A percentile compares a stretch with the other conserved stretches of the same genome.
Evolutionary conservation across 1,140 invertebrate species (phyloP).

Genomic region (Calycopis cecrops): DNA sequence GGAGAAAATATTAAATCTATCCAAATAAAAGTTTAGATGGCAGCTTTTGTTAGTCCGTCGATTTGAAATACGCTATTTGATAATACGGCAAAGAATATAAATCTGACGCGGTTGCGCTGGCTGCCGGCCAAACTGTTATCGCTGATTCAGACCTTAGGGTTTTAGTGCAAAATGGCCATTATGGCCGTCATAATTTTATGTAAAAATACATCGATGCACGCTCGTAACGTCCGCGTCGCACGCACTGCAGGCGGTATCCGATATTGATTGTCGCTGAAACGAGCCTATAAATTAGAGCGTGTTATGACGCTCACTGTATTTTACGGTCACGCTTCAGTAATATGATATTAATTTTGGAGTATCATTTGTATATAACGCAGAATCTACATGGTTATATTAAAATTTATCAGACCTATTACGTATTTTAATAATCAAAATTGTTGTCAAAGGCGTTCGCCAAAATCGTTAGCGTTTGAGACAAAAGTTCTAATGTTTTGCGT

Average conservation of each 20-base stretch:
- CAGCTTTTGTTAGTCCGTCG: conserved; percentile 1
- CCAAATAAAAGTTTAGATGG: too few relatives aligned
- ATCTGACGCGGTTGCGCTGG: conserved; percentile 27
- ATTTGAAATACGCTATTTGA: conserved; percentile 21
- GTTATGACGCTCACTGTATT: too few relatives aligned
- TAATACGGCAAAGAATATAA: conserved; percentile 30
- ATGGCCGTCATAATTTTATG: conserved; percentile 28
- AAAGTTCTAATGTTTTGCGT: too few relatives aligned
- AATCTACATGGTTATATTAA: too few relatives aligned
- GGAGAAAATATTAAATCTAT: too few relatives aligned
- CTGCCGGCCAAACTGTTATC: conserved; percentile 25
- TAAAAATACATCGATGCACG: conserved; percentile 18
- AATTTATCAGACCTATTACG: too few relatives aligned
- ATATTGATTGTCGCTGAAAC: conserved; percentile 9
- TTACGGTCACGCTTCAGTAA: too few relatives aligned
- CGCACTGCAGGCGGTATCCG: conserved; percentile 8
- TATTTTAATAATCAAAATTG: too few relatives aligned
- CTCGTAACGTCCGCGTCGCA: conserved; percentile 7
- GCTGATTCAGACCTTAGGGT: conserved; percentile 27
- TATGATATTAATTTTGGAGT: too few relatives aligned
- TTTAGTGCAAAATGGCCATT: conserved; percentile 26
- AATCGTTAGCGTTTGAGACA: too few relatives aligned
- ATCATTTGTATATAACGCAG: too few relatives aligned
- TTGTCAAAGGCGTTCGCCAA: too few relatives aligned
- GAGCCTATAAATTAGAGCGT: background rate